Evolutionary conservation across 2,113 vertebrate species (phyloP), one percentile per base, ranked within the genome.

Genomic region (Apaloderma vittatum): DNA sequence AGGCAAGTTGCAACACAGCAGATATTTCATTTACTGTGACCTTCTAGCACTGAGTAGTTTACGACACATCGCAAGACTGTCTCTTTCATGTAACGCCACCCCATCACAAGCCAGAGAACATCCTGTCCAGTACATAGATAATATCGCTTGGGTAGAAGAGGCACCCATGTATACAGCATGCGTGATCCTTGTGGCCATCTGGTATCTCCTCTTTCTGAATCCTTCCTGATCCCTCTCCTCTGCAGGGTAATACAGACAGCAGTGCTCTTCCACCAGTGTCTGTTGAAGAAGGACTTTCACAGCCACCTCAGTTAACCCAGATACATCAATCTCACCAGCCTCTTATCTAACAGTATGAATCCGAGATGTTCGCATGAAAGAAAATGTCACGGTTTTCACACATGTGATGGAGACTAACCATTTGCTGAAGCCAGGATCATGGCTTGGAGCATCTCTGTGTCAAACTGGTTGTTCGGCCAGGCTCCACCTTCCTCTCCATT

Each of bases 381-480:
- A 76, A 59, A 48, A 32, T 14, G 36, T 32, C 15, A 3, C 15
- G 22, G 29, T 20, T 65, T 90, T 72, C 57, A 54, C 45, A 29
- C 4, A 9, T 1, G 4, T 1, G 3, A 57, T 10, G 37, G 40
- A 66, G 78, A 98, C 98, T 97, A 96, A 99, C 99, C 99, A 4
- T 99, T 99, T 61, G 99, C 99, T 24, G 99, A 99, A 27, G 99
- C 99, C 98, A 98, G 84, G 93, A 99, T 99, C 98, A 99, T 98
- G 59, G 99, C 99, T 95, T 99, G 99, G 94, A 99, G 99, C 98
- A 99, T 98, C 97, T 99, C 99, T 0, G 99, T 99, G 94, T 99
- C 99, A 88, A 99, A 99, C 75, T 99, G 99, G 97, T 99, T 99
- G 97, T 99, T 99, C 34, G 99, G 99, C 99, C 99, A 99, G 74